Evolutionary conservation across 2,888 invertebrate species (phyloP).

Genomic region (Clepsis dumicolana): DNA sequence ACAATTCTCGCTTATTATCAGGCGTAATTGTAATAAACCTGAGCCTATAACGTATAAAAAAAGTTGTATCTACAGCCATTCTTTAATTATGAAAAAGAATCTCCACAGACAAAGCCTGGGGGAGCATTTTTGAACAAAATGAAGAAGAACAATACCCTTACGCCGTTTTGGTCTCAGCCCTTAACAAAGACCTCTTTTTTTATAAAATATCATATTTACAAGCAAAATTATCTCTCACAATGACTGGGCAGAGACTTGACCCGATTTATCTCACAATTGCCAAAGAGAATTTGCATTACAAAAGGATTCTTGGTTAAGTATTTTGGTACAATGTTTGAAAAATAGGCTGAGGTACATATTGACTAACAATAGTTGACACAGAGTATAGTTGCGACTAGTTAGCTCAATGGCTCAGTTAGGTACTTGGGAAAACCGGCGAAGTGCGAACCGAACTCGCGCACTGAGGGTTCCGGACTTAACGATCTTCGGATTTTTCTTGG

Average conservation of each 20-base stretch:
- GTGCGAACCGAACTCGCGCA: too few relatives aligned
- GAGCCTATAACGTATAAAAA: neutral
- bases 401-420: neutral
- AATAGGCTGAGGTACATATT: constrained; percentile 31
- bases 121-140: constrained; percentile 16
- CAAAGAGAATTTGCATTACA: constrained; percentile 37
- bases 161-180: constrained; percentile 25
- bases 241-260: constrained; percentile 31
- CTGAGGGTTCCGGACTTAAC: too few relatives aligned
- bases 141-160: constrained; percentile 18
- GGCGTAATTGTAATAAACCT: too few relatives aligned
- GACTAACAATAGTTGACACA: constrained; percentile 29
- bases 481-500: too few relatives aligned
- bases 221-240: constrained; percentile 36
- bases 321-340: constrained; percentile 41
- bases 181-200: constrained; percentile 29
- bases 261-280: constrained; percentile 42
- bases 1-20: too few relatives aligned
- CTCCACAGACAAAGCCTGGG: constrained; percentile 18
- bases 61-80: neutral
- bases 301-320: constrained; percentile 40
- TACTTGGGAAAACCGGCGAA: neutral
- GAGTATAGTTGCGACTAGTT: neutral
- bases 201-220: constrained; percentile 41
- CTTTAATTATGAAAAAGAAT: constrained; percentile 8